Percentiles rank a stretch among this genome's conserved stretches.
phyloP scores from a whole-genome alignment of 2,797 vertebrate species.

The Sarcoramphus papa region DNA sequence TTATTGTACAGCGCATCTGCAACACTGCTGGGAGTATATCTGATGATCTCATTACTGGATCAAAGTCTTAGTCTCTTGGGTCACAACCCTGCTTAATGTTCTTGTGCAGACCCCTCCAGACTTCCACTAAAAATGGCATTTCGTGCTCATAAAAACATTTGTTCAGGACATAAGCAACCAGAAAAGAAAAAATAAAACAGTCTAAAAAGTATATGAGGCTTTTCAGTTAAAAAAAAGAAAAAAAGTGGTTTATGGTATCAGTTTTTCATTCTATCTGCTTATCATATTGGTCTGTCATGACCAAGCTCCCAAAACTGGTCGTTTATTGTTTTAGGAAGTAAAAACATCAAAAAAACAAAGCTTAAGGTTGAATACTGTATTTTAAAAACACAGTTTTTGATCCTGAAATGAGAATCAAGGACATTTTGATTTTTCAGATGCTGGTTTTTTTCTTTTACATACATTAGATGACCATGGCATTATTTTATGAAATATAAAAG shows the following conservation, averaged over 20 bases:
- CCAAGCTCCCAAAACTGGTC: not conserved
- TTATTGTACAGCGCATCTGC: not conserved
- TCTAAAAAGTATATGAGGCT: not conserved
- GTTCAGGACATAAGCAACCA: not conserved
- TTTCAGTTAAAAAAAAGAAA: not conserved
- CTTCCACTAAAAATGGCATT: not conserved
- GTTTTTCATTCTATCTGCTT: not conserved
- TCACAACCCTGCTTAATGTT: conserved; percentile 16
- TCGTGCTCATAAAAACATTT: not conserved
- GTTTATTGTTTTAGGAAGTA: not conserved
- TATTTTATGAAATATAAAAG: not conserved
- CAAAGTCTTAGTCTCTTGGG: not conserved
- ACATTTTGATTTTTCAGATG: not conserved
- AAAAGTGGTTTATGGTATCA: not conserved
- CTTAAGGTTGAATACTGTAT: not conserved
- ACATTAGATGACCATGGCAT: not conserved
- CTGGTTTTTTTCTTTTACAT: not conserved
- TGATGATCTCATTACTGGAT: conserved; percentile 7
- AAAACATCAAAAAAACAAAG: not conserved
- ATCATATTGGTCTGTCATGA: not conserved
- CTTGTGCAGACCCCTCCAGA: not conserved
- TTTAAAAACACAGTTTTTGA: not conserved
- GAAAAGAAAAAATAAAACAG: not conserved
- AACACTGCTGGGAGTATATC: not conserved
- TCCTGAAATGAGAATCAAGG: not conserved